These are phyloP conservation scores for Passer domesticus DNA, from an alignment of 2,113 vertebrate species.

Conservation along the genomic window DNA sequence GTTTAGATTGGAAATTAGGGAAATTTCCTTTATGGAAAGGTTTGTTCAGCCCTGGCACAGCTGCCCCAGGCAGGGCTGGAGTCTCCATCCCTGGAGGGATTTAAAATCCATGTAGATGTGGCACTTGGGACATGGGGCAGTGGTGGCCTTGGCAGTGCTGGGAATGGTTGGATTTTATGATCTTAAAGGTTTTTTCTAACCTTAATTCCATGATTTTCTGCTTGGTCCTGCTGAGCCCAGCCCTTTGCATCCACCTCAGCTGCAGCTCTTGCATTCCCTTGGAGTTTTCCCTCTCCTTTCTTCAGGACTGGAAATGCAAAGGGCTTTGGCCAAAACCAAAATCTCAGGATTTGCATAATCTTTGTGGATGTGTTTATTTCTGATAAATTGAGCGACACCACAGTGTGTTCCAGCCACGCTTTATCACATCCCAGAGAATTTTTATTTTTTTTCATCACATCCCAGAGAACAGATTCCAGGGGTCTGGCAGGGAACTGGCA, in stretches of 20 bases:
- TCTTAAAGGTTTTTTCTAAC: background rate
- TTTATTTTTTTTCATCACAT: background rate
- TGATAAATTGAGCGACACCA: accelerated
- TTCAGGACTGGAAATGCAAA: background rate
- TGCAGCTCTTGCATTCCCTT: background rate
- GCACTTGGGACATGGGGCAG: background rate
- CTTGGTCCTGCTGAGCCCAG: background rate
- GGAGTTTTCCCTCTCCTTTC: background rate
- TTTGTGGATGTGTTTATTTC: background rate
- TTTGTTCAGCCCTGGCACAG: background rate
- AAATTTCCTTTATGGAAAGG: background rate
- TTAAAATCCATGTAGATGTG: background rate
- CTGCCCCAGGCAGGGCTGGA: background rate
- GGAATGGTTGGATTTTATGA: background rate
- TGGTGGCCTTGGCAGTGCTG: background rate
- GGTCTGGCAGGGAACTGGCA: background rate
- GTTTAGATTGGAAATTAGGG: background rate
- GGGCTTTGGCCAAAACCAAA: background rate
- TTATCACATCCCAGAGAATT: background rate
- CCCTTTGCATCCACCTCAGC: background rate
- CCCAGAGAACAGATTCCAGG: background rate
- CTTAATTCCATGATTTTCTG: background rate
- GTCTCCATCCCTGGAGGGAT: background rate
- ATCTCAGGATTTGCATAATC: background rate
- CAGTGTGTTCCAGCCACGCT: accelerated